Evolutionary conservation across 2,888 invertebrate species (phyloP), one percentile per base, ranked within the genome.

Genomic region (Philhelius pedissequus): DNA sequence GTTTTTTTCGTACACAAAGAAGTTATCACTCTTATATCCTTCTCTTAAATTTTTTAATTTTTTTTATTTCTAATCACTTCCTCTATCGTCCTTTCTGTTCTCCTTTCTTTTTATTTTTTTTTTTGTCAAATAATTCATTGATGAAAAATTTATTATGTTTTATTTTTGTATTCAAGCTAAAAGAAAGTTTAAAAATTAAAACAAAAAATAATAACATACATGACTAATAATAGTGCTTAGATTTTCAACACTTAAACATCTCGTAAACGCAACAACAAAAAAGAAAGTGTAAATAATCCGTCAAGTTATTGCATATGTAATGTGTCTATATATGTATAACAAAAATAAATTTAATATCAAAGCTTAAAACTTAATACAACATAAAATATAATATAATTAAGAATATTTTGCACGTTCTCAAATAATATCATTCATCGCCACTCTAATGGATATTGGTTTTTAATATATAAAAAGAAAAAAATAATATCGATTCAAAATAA

Each of bases 251-350:
- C 30, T 20, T 69, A 64, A 35, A 50, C 18, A 50, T 13, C 56
- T 58, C 58, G 48, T 52, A 75, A 84, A 75, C 77, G 66, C 77
- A 82, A 68, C 60, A 82, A 71, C 20, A 32, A 58, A 43, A 30
- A 64, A 76, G 20, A 78, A 76, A 71, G 81, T 82, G 81, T 75
- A 80, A 80, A 70, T 74, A 80, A 84, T 84, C 80, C 84, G 84
- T 74, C 64, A 52, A 80, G 60, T 80, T 54, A 75, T 62, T 70
- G 56, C 68, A 68, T 54, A 11, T 32, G 40, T 48, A 11, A n/a
- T n/a, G n/a, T n/a, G n/a, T n/a, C 69, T 70, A 62, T 62, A 68
- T 54, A 11, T 32, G 40, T 48, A 11, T 20, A 48, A n/a, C n/a
- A n/a, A 64, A 48, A 70, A 64, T 25, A 66, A 58, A 62, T n/a